Conservation (phyloP, 2,797 vertebrate species). For the Pseudopleuronectes americanus region DNA sequence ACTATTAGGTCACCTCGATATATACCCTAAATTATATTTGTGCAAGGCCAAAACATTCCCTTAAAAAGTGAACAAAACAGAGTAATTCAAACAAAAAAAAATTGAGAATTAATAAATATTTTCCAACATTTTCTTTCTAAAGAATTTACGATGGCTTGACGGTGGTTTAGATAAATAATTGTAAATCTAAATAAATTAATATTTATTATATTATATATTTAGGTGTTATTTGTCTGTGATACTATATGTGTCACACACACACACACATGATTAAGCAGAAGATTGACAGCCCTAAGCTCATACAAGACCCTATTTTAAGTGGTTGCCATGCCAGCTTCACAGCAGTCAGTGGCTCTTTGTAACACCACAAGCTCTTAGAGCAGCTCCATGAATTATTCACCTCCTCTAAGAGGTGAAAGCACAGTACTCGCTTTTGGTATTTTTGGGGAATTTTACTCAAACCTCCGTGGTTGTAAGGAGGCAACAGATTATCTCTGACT, state of each 20-base stretch:
- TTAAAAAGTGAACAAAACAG: not conserved
- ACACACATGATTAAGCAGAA: slow-evolving; percentile 34
- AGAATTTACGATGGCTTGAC: not conserved
- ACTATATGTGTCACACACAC: no score
- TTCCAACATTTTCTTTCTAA: not conserved
- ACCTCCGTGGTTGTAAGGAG: slow-evolving; percentile 21
- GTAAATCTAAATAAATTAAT: no score
- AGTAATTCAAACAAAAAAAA: not conserved
- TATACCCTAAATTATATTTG: not conserved
- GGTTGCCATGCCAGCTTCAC: slow-evolving; percentile 79
- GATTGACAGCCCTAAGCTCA: slow-evolving; percentile 63
- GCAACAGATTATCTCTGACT: slow-evolving; percentile 44
- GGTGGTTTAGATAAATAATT: not conserved
- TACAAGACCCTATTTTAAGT: slow-evolving; percentile 69
- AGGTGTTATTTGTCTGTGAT: no score
- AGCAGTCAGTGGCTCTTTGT: slow-evolving; percentile 75
- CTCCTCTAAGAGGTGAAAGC: slow-evolving; percentile 37
- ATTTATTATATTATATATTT: no score
- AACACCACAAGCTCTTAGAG: slow-evolving; percentile 69
- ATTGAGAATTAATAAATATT: no score
- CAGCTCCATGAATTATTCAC: slow-evolving; percentile 76
- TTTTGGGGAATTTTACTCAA: slow-evolving; percentile 52
- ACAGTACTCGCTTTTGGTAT: slow-evolving; percentile 43
- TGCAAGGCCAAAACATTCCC: not conserved
- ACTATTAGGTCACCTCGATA: no score